Conservation (phyloP, 2,113 vertebrate species). For the Promerops cafer region DNA sequence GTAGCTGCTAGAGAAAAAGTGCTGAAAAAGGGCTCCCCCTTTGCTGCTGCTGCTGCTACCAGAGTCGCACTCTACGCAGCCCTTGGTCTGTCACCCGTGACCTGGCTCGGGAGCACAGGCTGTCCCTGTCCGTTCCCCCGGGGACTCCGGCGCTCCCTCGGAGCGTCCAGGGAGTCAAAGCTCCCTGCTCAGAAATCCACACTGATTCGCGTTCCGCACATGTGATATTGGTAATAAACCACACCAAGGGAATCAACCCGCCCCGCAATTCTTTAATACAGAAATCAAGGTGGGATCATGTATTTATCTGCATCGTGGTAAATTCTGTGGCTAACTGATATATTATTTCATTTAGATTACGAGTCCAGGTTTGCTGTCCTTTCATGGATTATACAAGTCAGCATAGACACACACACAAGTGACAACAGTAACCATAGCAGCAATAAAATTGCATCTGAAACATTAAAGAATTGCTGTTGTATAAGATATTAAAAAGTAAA, state of each 20-base stretch:
- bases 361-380: not conserved
- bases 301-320: not conserved
- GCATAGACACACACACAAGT: not conserved
- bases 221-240: not conserved
- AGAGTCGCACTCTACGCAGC: rapidly evolving
- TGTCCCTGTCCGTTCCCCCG: not conserved
- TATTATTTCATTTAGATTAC: rapidly evolving
- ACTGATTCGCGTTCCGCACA: not conserved
- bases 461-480: not conserved
- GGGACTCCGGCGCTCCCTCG: not conserved
- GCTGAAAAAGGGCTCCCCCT: not conserved
- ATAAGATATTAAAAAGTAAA: not conserved
- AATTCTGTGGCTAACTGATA: not conserved
- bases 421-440: not conserved
- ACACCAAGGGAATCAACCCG: not conserved
- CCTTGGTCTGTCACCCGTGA: rapidly evolving
- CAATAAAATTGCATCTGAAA: not conserved
- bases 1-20: not conserved
- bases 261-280: not conserved
- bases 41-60: not conserved
- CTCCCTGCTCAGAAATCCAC: not conserved
- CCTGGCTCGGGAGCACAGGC: not conserved
- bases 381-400: not conserved
- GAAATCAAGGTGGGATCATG: not conserved
- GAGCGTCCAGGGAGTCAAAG: not conserved